These are phyloP conservation scores for Theocolax elegans DNA, from an alignment of 1,140 invertebrate genomes.

Conservation along the genomic window DNA sequence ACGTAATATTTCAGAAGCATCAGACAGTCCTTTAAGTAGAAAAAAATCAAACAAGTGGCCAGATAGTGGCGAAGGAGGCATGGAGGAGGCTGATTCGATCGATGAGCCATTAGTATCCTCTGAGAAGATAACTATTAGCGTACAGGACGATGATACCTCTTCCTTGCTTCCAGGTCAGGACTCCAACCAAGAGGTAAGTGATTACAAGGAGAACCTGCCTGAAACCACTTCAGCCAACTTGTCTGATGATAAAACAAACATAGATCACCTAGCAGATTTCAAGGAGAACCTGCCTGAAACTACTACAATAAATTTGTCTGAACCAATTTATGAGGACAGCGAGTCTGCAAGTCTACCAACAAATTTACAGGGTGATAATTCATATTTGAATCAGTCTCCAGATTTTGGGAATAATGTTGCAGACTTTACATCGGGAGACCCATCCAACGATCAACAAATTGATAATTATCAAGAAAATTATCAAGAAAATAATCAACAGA, in stretches of 20 bases:
- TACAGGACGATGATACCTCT: conserved; percentile 57
- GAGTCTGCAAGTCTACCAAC: conserved; percentile 19
- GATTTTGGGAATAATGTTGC: conserved; percentile 17
- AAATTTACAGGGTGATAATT: conserved; percentile 21
- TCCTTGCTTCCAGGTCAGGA: conserved; percentile 61
- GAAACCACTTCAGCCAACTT: conserved; percentile 65
- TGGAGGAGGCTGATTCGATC: conserved; percentile 63
- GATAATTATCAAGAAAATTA: conserved; percentile 25
- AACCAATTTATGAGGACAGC: conserved; percentile 37
- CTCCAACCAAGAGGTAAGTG: conserved; percentile 67
- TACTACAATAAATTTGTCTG: conserved; percentile 45
- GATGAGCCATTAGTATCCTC: conserved; percentile 59
- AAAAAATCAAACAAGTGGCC: conserved; percentile 64
- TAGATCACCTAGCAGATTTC: conserved; percentile 63
- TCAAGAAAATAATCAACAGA: no score
- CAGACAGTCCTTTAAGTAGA: conserved; percentile 58
- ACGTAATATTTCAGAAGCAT: conserved; percentile 62
- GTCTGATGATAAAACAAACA: conserved; percentile 68
- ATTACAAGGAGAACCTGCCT: conserved; percentile 66
- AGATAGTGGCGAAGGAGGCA: conserved; percentile 61
- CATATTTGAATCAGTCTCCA: conserved; percentile 1
- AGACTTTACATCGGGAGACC: conserved; percentile 8
- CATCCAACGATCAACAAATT: conserved; percentile 13
- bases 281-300: conserved; percentile 48
- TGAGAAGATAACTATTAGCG: conserved; percentile 50